phyloP scores from a whole-genome alignment of 2,113 vertebrate genomes.

The Pituophis catenifer region DNA sequence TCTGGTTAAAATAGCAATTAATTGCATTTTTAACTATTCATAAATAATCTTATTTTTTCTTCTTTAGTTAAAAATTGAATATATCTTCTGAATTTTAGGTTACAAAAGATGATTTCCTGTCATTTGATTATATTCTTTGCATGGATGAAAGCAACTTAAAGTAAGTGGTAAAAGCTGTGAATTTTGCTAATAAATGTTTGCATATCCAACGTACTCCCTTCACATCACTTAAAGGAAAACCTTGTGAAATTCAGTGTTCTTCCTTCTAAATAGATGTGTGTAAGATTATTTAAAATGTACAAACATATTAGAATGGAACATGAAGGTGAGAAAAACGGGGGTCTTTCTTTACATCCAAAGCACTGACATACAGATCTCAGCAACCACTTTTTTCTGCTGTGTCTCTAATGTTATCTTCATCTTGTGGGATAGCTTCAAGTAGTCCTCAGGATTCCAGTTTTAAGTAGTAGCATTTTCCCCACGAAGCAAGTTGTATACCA shows the following conservation, averaged over 20 bases:
- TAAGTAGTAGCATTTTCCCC: not conserved
- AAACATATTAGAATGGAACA: not conserved
- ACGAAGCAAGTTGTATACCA: not conserved
- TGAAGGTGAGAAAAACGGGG: not conserved
- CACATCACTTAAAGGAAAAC: not conserved
- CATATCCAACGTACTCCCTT: not conserved
- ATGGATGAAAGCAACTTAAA: conserved; percentile 97
- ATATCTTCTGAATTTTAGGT: conserved; percentile 72
- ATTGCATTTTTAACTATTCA: not conserved
- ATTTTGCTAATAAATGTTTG: not conserved
- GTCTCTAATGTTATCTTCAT: not conserved
- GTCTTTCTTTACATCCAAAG: not conserved
- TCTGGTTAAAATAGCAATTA: not conserved
- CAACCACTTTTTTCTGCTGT: not conserved
- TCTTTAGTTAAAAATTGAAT: conserved; percentile 19
- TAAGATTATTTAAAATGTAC: not conserved
- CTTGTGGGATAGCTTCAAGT: not conserved
- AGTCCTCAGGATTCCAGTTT: not conserved
- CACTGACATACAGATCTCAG: not conserved
- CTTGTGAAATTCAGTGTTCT: not conserved
- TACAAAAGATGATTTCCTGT: conserved; percentile 89
- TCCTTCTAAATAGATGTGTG: not conserved
- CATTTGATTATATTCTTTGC: conserved; percentile 90
- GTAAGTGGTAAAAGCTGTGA: conserved; percentile 64
- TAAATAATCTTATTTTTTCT: not conserved